Evolutionary conservation across 2,888 invertebrate species (phyloP).

Genomic region (Uloborus plumipes): DNA sequence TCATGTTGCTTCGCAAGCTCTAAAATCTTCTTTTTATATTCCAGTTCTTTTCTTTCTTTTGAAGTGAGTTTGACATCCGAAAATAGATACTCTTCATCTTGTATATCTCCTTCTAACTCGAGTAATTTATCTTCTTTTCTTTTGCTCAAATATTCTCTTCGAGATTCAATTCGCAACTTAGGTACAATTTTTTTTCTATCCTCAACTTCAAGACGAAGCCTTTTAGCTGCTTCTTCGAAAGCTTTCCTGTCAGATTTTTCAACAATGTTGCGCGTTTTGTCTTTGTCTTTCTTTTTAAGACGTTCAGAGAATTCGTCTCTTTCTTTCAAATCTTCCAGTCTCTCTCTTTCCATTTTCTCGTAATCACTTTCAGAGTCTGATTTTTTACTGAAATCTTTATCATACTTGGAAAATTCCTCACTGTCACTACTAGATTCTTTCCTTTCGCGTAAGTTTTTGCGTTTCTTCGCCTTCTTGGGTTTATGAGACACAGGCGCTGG

Average conservation of each 20-base stretch:
- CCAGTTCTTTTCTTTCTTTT: constrained; percentile 85
- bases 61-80: constrained; percentile 87
- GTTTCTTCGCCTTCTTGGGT: constrained; percentile 45
- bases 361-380: constrained; percentile 74
- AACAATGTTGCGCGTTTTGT: constrained; percentile 84
- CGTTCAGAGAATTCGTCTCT: constrained; percentile 94
- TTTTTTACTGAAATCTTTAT: constrained; percentile 46
- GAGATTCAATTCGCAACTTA: constrained; percentile 88
- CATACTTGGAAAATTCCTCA: constrained; percentile 64
- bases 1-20: constrained; percentile 95
- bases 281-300: constrained; percentile 89
- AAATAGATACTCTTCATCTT: constrained; percentile 96
- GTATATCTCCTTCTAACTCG: constrained; percentile 93
- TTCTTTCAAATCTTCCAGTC: constrained; percentile 88
- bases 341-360: constrained; percentile 78
- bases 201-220: constrained; percentile 88
- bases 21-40: constrained; percentile 91
- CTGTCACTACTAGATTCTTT: constrained; percentile 45
- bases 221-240: constrained; percentile 85
- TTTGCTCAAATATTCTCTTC: constrained; percentile 94
- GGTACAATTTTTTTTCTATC: constrained; percentile 89
- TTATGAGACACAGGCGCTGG: constrained; percentile 57
- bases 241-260: constrained; percentile 78
- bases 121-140: constrained; percentile 95
- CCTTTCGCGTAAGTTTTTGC: constrained; percentile 46